These are phyloP conservation scores for Diplazon laetatorius DNA, from an alignment of 2,888 invertebrate species.

Conservation along the genomic window DNA sequence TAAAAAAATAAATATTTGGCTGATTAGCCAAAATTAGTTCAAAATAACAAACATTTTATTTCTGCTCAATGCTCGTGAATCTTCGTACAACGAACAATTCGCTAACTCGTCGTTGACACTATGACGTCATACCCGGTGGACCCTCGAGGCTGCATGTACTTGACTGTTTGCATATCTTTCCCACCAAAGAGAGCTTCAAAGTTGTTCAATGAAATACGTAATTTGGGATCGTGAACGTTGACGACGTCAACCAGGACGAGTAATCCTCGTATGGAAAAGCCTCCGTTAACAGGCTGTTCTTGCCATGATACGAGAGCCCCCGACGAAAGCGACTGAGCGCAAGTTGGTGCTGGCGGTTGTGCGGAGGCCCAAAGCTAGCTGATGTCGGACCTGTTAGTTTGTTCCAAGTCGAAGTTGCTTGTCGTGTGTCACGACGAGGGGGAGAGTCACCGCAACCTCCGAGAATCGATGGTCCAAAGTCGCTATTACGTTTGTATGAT, in stretches of 20 bases:
- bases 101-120: not conserved
- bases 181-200: constrained; percentile 11
- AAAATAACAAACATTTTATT: not conserved
- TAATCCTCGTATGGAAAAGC: constrained; percentile 15
- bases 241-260: not conserved
- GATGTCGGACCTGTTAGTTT: constrained; percentile 30
- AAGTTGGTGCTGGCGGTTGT: not conserved
- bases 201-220: constrained; percentile 32
- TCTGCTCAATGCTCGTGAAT: no score
- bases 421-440: constrained; percentile 7
- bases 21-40: not conserved
- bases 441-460: not conserved
- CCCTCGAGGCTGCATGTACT: not conserved
- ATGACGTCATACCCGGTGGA: not conserved
- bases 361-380: constrained; percentile 1
- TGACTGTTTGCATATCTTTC: not conserved
- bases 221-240: not conserved
- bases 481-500: constrained; percentile 5
- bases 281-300: constrained; percentile 20
- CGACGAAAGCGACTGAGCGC: constrained; percentile 7
- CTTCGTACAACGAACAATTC: no score
- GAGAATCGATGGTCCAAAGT: constrained; percentile 18
- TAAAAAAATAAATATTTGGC: no score
- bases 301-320: not conserved
- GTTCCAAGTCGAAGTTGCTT: constrained; percentile 1